Evolutionary conservation across 2,888 invertebrate species (phyloP), one percentile per base, ranked within the genome.

Genomic region (Trichopria drosophilae): DNA sequence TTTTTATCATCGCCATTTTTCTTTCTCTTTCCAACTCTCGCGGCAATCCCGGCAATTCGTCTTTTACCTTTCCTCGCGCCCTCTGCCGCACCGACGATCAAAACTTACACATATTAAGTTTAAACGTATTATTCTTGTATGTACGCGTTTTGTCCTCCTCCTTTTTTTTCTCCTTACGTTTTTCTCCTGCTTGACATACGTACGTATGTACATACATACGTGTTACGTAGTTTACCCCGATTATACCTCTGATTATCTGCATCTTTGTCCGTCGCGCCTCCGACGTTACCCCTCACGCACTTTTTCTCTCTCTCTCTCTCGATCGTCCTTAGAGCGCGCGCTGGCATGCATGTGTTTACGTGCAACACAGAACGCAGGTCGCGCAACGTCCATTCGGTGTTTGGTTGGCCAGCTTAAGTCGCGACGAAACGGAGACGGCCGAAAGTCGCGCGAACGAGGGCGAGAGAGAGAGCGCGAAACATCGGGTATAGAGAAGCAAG

Each of bases 331-430:
- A 32, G 12, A 7, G 19, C 16, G 29, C 47, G 43, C 43, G 32
- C 20, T 9, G 40, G 7, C 23, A 18, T 22, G 28, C 23, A 36
- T 23, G 42, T 42, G 42, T 42, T 42, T 42, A 31, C 31, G 32
- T 32, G 42, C 9, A 6, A 75, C 72, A 19, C 58, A 54, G 77
- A 75, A 61, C 67, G 70, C 29, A 79, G 73, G 1, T 10, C 2
- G 29, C 15, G 4, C 29, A 15, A 29, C n/a, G n/a, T n/a, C n/a
- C n/a, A n/a, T n/a, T n/a, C n/a, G n/a, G n/a, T n/a, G n/a, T n/a
- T n/a, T n/a, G n/a, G n/a, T n/a, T n/a, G n/a, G n/a, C n/a, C n/a
- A n/a, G n/a, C n/a, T n/a, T n/a, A n/a, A n/a, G n/a, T n/a, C n/a
- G n/a, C n/a, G n/a, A n/a, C n/a, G n/a, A n/a, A n/a, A n/a, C n/a